phyloP scores from a whole-genome alignment of 2,797 vertebrate species.

The Sciurus vulgaris region DNA sequence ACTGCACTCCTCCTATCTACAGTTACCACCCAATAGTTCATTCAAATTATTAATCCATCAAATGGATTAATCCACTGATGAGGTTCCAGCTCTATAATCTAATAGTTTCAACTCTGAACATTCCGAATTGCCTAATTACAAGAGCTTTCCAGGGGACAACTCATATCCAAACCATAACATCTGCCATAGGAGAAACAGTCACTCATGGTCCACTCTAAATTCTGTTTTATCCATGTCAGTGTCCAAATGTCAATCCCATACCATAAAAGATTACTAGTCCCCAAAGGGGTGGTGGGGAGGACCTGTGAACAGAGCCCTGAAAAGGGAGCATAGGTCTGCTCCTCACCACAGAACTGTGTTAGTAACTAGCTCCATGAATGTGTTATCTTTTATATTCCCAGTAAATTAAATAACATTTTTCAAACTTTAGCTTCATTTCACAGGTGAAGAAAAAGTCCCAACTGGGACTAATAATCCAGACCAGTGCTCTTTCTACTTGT shows the following conservation, averaged over 20 bases:
- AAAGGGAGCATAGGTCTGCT: neutral
- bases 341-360: neutral
- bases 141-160: no score
- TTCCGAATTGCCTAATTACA: no score
- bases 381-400: neutral
- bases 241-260: slow-evolving; percentile 13
- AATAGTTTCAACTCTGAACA: no score
- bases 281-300: neutral
- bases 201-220: neutral
- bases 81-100: no score
- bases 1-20: no score
- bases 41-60: no score
- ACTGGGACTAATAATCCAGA: neutral
- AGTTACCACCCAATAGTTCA: no score
- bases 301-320: neutral
- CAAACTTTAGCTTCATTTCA: slow-evolving; percentile 23
- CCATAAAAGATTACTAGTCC: slow-evolving; percentile 1
- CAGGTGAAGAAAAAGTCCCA: neutral
- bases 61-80: no score
- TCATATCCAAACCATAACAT: neutral
- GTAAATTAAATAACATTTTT: slow-evolving; percentile 3
- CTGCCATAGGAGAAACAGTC: neutral
- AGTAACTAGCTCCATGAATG: neutral
- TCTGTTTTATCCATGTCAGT: slow-evolving; percentile 8
- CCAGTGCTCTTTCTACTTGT: neutral